Base-by-base conservation (phyloP, 2,888 invertebrate species). In the Crioceris asparagi region DNA sequence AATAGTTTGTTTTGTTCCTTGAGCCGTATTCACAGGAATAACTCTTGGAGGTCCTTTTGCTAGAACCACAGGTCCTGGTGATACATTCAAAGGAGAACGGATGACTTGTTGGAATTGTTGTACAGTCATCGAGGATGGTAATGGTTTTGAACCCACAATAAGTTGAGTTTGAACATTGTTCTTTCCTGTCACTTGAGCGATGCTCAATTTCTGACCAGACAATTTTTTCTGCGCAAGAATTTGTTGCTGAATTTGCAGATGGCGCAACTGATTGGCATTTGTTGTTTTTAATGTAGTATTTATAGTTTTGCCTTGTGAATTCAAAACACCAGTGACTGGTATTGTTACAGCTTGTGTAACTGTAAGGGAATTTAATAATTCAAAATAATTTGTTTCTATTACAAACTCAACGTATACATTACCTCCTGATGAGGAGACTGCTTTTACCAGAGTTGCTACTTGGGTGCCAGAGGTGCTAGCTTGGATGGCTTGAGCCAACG, bases 101-200 rank as follows among this genome's bases (percentile, higher is more conserved):
- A 64, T 62, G 8, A 81, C 77, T 55, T 83, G 82, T 44, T 82
- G 81, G 29, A 83, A 71, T 54, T 83, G 83, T 49, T 83, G 82
- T 40, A 83, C 75, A 0, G 79, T 80, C 59, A 82, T 74, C 0
- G 77, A 72, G 1, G 74, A 69, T 0, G 76, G 71, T 21, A 75
- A 46, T 2, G 71, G 68, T 49, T 77, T 76, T 4, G 49, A 42
- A 32, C 75, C 73, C 3, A 86, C 81, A 34, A 86, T 78, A 40
- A 85, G 64, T 50, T 81, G 81, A 5, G 27, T 15, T 21, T 21
- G 7, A 21, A 21, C 21, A 10, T 7, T 7, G 21, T 21, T 21
- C 10, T 21, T 21, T 21, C 59, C 59, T 4, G 60, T 50, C 21
- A 30, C 36, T 11, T 29, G 31, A 0, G 72, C 65, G n/a, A 74